Base-by-base conservation (phyloP, 92 coral and sea anemone genomes). In the Blastomussa wellsi region DNA sequence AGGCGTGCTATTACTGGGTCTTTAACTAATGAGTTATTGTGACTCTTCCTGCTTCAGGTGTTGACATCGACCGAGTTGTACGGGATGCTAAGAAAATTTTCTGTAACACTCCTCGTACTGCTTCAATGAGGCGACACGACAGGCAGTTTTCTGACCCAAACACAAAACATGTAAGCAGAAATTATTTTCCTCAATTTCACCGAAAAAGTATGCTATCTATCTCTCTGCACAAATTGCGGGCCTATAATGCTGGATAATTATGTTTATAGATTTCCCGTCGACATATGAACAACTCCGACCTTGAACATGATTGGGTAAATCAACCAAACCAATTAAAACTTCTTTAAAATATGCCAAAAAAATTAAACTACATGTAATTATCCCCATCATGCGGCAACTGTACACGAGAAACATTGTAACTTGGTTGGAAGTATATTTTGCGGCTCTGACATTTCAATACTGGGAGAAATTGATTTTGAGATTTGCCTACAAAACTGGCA, bases 41-140 rank as follows among this genome's bases (percentile, higher is more conserved):
- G 48, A 39, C 20, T 24, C 38, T 24, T 15, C 78, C n/a, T 52
- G 22, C 42, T 59, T 31, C 28, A 96, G 99, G 92, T 35, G 89
- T 97, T 31, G 99, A 97, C 77, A 97, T 97, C 62, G 99, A 94
- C 74, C 99, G 99, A 68, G 98, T 95, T 77, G 98, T 97, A 51
- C 91, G 94, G 51, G 99, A 97, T 65, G 95, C 99, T 13, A 97
- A 93, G 89, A 94, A 90, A 84, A 91, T 97, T 38, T 97, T 94
- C 87, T 93, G 94, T 31, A 91, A 94, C 67, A 94, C 99, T 4
- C 99, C 99, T 20, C 90, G 98, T 55, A 94, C 98, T 16, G 93
- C 93, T 24, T 82, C 99, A 2, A 84, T 93, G 42, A 92, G 99
- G 77, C 90, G 90, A 9, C 90, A 96, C 70, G 98, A 96, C 75